Evolutionary conservation across 2,797 vertebrate genomes (phyloP).

Genomic region (Alca torda): DNA sequence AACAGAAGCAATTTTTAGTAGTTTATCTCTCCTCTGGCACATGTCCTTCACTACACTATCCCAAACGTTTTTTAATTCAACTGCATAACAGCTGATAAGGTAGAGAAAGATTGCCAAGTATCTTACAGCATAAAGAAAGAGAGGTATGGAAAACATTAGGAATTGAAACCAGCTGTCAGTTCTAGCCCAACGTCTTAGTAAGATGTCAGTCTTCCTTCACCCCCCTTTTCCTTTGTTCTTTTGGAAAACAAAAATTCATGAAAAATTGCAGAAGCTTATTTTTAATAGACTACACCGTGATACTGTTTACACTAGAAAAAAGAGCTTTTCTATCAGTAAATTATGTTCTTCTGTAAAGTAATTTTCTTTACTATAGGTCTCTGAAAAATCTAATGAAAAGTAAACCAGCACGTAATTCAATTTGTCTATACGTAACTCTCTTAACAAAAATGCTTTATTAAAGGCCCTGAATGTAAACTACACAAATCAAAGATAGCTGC

Average conservation of each 20-base stretch:
- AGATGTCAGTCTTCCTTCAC: neutral
- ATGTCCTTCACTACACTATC: neutral
- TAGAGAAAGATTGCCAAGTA: neutral
- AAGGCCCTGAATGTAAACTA: neutral
- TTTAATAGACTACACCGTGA: neutral
- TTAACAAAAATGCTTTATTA: conserved; percentile 18
- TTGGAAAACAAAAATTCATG: neutral
- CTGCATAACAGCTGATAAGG: neutral
- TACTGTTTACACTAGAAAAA: neutral
- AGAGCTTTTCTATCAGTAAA: neutral
- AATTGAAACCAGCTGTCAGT: neutral
- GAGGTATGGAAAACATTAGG: neutral
- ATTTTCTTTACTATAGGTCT: neutral
- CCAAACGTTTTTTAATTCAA: neutral
- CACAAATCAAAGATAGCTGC: neutral
- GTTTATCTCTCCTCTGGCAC: neutral
- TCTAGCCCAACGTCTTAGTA: neutral
- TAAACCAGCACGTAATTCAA: neutral
- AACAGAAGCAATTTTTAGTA: neutral
- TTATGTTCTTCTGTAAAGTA: neutral
- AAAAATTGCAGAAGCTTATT: neutral
- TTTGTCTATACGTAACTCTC: neutral
- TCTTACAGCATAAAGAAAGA: neutral
- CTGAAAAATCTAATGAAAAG: conserved; percentile 22
- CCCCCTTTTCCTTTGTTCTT: rapidly evolving